Conservation (phyloP, 2,888 invertebrate genomes). For the Amphipoea oculea region DNA sequence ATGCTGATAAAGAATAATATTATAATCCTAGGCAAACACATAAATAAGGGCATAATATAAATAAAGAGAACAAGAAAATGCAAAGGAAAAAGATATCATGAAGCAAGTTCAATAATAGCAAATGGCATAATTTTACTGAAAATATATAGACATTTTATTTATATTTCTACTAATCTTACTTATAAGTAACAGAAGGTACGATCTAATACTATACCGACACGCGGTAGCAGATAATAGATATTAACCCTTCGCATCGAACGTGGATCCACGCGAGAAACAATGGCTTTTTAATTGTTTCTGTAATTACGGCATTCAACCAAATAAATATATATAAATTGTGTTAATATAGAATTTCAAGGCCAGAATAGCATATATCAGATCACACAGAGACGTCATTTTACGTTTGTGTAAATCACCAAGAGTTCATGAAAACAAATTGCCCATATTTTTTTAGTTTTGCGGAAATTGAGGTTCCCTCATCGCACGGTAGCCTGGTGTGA, state of each 20-base stretch:
- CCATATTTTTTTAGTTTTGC: neutral
- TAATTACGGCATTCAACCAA: too few relatives aligned
- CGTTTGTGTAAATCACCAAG: neutral
- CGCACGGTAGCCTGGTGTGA: too few relatives aligned
- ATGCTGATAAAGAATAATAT: slow-evolving; percentile 17
- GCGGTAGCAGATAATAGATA: neutral
- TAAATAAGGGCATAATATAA: neutral
- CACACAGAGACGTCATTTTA: neutral
- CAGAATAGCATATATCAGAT: neutral
- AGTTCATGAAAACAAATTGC: neutral
- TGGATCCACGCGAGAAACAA: too few relatives aligned
- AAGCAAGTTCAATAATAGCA: neutral
- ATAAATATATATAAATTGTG: too few relatives aligned
- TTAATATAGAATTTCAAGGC: neutral
- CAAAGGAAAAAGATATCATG: neutral
- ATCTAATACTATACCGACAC: neutral
- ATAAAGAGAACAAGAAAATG: neutral
- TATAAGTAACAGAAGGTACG: neutral
- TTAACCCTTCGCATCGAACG: neutral
- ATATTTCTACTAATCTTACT: neutral
- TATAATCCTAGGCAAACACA: slow-evolving; percentile 2
- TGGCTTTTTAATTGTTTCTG: too few relatives aligned
- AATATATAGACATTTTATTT: neutral
- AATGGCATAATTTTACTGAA: neutral
- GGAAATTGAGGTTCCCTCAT: neutral